phyloP scores from a whole-genome alignment of 1,140 invertebrate genomes.

The Zaprionus davidi region DNA sequence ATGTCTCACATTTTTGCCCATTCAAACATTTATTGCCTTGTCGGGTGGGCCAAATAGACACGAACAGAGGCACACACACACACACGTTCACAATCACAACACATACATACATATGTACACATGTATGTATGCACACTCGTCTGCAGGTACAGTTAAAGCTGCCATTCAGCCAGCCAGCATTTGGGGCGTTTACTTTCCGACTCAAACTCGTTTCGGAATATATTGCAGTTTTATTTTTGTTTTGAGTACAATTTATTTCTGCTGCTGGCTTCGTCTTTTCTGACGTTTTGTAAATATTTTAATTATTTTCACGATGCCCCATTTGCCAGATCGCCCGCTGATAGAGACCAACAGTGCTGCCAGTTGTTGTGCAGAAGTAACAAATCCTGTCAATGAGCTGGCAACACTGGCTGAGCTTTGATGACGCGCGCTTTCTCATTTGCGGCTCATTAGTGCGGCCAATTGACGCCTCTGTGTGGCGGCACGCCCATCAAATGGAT shows the following conservation, averaged over 20 bases:
- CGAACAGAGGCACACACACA: neutral
- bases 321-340: conserved; percentile 11
- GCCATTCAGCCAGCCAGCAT: conserved; percentile 50
- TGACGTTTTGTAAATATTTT: conserved; percentile 72
- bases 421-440: conserved; percentile 66
- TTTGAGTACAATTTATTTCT: conserved; percentile 19
- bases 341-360: neutral
- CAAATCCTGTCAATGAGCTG: conserved; percentile 4
- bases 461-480: conserved; percentile 64
- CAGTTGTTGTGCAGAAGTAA: neutral
- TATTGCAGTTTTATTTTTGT: conserved; percentile 35
- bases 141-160: neutral
- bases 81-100: conserved; percentile 30
- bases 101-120: conserved; percentile 40
- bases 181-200: conserved; percentile 69
- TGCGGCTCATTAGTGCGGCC: conserved; percentile 70
- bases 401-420: conserved; percentile 21
- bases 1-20: conserved; percentile 42
- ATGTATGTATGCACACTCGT: neutral
- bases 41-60: conserved; percentile 53
- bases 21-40: conserved; percentile 65
- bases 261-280: conserved; percentile 19
- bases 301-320: conserved; percentile 57
- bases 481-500: conserved; percentile 53
- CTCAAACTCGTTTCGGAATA: conserved; percentile 60